Base-by-base conservation (phyloP, 2,888 invertebrate genomes). In the Lepidochitona cinerea region DNA sequence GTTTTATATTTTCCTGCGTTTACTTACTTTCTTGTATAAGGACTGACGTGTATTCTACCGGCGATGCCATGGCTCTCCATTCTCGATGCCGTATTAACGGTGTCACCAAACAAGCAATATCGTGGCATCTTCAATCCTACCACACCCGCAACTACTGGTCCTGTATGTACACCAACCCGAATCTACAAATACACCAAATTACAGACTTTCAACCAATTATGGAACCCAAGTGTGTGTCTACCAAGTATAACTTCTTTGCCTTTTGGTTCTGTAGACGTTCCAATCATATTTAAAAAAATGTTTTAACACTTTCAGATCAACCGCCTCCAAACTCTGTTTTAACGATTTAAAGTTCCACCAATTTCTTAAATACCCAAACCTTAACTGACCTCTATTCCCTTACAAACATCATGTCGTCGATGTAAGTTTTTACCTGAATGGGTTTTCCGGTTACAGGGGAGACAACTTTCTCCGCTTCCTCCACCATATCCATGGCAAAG, bases 401-500 rank as follows among this genome's bases (percentile, higher is more conserved):
- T n/a, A n/a, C n/a, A n/a, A n/a, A n/a, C n/a, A n/a, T n/a, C n/a
- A n/a, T 49, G 49, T 41, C 9, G 18, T 41, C 9, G 9, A 41
- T 41, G 18, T 41, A 49, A 4, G 49, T 29, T 29, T 59, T 71
- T 75, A 88, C 87, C 82, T 87, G 83, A 1, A 87, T 75, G 12
- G 85, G 84, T 65, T 81, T 75, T 14, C 79, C 79, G 5, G 82
- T 79, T 7, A 77, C 82, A 3, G 85, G 85, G n/a, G 83, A 79
- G 12, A 66, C 66, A 23, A 85, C 88, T n/a, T 83, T 71, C 41
- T 80, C 74, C 0, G 90, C 85, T 71, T 85, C 85, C 78, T 81
- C 82, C 6, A 88, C 71, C 88, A 90, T 88, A 53, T 86, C 89
- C 32, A 90, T 71, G 6, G 89, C 88, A 74, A 89, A 75, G 71